Evolutionary conservation across 2,113 vertebrate genomes (phyloP), one percentile per base, ranked within the genome.

Genomic region (Megaceryle torquata): DNA sequence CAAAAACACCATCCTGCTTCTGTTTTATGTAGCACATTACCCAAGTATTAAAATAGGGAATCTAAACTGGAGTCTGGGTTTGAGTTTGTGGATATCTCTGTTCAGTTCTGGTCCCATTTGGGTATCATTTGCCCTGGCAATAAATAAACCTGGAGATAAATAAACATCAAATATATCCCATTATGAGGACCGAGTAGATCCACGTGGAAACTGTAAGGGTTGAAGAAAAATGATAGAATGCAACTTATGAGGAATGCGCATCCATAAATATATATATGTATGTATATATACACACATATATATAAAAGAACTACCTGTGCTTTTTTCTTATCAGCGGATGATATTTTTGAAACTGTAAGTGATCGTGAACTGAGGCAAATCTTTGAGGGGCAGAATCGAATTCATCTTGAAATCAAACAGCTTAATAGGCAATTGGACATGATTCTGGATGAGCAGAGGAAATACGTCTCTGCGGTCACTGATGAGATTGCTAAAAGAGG

Each of bases 321-420:
- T 90, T 82, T 63, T 64, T 78, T 28, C 26, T 56, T 86, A 64
- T 41, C 81, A 99, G 99, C 98, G 1, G 99, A 99, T 41, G 99
- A 99, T 78, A 33, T 98, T 78, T 99, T 98, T 67, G 99, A 99
- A 96, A 99, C 91, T 3, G 98, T 99, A 35, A 98, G 98, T 18
- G 99, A 99, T 80, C 98, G 98, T 12, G 99, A 99, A 80, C 98
- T 99, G 91, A 98, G 99, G 84, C 99, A 99, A 82, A 98, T 99
- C 88, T 99, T 99, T 81, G 99, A 99, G 96, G 99, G 99, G 48
- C 99, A 99, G 97, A 99, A 99, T 95, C 98, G 98, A 67, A 99
- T 99, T 94, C 99, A 99, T 68, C 97, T 99, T 71, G 99, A 99
- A 97, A 99, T 99, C 97, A 99, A 99, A 86, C 99, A 99, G 95